Conservation (phyloP, 2,113 vertebrate genomes). For the Podiceps cristatus region DNA sequence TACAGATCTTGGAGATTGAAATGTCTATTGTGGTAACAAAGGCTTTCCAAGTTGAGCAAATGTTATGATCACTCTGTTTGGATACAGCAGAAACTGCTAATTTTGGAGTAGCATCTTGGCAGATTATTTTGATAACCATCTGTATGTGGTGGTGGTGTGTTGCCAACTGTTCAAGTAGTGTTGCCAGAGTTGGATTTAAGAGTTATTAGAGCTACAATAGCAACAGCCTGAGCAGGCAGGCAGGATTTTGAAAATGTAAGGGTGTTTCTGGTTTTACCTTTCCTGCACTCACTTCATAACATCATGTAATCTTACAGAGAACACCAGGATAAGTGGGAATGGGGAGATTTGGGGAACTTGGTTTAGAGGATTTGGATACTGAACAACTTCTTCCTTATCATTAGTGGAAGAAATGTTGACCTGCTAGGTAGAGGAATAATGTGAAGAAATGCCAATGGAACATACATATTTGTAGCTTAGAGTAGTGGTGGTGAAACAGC, state of each 20-base stretch:
- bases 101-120: background rate
- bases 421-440: background rate
- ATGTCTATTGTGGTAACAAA: background rate
- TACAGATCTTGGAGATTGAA: background rate
- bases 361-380: background rate
- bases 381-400: background rate
- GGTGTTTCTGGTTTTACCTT: background rate
- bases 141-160: background rate
- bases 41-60: background rate
- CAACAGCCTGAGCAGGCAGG: background rate
- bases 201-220: background rate
- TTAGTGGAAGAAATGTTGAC: background rate
- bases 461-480: background rate
- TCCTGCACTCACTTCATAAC: background rate
- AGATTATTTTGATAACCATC: constrained; percentile 23
- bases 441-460: background rate
- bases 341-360: background rate
- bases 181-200: background rate
- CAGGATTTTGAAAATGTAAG: background rate
- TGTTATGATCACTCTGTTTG: background rate
- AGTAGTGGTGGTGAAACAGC: background rate
- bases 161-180: background rate
- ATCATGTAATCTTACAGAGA: background rate
- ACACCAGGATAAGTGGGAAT: background rate
- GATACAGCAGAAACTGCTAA: background rate